Conservation (phyloP, 2,113 vertebrate genomes). For the Rattus rattus region DNA sequence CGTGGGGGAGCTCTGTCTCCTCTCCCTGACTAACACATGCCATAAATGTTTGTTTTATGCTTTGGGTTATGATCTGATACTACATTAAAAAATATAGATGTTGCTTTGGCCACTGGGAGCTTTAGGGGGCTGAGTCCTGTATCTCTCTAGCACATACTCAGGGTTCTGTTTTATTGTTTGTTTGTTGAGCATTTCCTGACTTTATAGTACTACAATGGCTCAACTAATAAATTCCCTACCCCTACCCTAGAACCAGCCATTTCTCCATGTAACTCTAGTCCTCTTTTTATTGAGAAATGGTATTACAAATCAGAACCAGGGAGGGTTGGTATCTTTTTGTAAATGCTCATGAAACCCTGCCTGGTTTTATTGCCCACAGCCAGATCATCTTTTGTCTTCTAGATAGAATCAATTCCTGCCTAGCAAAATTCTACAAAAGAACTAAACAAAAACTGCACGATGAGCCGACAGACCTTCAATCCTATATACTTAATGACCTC, state of each 20-base stretch:
- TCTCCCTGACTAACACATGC: not conserved
- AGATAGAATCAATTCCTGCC: constrained; percentile 12
- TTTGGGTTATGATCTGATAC: constrained; percentile 19
- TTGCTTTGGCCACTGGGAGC: not conserved
- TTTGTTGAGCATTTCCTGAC: not conserved
- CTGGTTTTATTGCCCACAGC: not conserved
- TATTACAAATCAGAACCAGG: constrained; percentile 35
- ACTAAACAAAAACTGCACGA: not conserved
- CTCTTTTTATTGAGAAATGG: not conserved
- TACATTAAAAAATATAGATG: not conserved
- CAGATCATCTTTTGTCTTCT: not conserved
- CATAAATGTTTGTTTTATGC: not conserved
- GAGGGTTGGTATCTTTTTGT: not conserved
- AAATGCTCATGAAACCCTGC: constrained; percentile 11
- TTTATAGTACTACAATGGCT: constrained; percentile 28
- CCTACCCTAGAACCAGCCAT: not conserved
- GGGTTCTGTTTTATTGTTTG: not conserved
- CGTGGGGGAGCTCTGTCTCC: not conserved
- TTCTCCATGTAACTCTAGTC: not conserved
- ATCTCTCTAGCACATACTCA: not conserved
- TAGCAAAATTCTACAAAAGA: not conserved
- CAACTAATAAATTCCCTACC: not conserved
- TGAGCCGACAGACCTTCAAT: constrained; percentile 11
- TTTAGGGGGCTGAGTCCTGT: not conserved
- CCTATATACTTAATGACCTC: not conserved